A percentile compares a stretch with the other conserved stretches of the same genome.
Conservation (phyloP, 2,888 invertebrate species). For the Leucoma salicis region DNA sequence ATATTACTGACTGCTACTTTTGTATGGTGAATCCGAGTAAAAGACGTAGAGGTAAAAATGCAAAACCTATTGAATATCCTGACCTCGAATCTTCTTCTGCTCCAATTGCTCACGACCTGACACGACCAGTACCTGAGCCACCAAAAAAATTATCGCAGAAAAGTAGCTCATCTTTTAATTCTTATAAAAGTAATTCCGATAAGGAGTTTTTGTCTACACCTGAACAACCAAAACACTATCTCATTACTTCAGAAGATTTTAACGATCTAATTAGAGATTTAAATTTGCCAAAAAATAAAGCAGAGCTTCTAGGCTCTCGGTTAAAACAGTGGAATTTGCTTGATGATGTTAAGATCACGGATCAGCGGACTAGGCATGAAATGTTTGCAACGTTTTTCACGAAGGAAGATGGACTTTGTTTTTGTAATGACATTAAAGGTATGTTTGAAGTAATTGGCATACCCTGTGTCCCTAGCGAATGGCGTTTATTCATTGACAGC, state of each 20-base stretch:
- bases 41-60: too few relatives aligned
- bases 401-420: constrained; percentile 6
- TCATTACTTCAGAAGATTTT: constrained; percentile 4
- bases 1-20: too few relatives aligned
- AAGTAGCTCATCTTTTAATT: constrained; percentile 7
- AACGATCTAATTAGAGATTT: constrained; percentile 18
- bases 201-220: constrained; percentile 18
- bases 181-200: constrained; percentile 8
- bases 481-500: constrained; percentile 27
- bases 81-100: too few relatives aligned
- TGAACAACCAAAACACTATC: constrained; percentile 8
- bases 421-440: constrained; percentile 10
- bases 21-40: too few relatives aligned
- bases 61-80: too few relatives aligned
- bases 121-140: constrained; percentile 23
- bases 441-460: constrained; percentile 28
- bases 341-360: constrained; percentile 1
- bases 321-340: not conserved
- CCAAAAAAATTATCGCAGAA: constrained; percentile 18
- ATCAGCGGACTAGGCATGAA: not conserved
- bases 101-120: constrained; percentile 15
- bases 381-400: not conserved
- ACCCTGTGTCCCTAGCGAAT: constrained; percentile 17
- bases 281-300: constrained; percentile 21
- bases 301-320: constrained; percentile 7